Percentiles rank a stretch among this genome's conserved stretches.
These are phyloP conservation scores for Leptopilina syphax DNA, from an alignment of 2,888 invertebrate species.

Conservation along the genomic window DNA sequence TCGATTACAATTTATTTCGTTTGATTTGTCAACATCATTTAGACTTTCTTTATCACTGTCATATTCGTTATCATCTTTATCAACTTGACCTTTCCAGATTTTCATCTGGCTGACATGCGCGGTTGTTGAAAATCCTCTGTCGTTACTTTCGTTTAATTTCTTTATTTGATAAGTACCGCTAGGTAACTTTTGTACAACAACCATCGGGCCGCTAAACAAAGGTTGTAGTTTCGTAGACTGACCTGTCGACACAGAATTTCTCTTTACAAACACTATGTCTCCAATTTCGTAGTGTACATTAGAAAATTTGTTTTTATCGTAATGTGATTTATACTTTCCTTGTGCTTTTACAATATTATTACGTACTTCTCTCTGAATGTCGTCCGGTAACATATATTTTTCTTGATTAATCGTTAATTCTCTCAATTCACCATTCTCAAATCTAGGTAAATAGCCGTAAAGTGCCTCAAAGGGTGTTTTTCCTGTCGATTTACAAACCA, in stretches of 20 bases:
- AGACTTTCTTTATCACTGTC: too few relatives aligned
- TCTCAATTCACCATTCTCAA: not conserved
- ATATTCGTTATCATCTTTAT: too few relatives aligned
- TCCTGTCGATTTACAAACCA: conserved; percentile 26
- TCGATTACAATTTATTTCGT: too few relatives aligned
- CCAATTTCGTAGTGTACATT: conserved; percentile 26
- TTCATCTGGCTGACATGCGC: too few relatives aligned
- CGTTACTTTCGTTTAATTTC: not conserved
- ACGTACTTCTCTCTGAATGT: not conserved
- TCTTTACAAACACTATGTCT: conserved; percentile 43
- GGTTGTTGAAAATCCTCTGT: not conserved
- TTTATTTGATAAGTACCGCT: not conserved
- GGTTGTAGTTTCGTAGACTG: conserved; percentile 46
- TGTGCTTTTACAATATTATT: not conserved
- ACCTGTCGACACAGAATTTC: conserved; percentile 40
- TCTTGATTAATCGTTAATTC: conserved; percentile 25
- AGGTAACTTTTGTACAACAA: conserved; percentile 18
- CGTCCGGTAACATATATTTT: not conserved
- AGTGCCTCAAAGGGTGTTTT: conserved; percentile 34
- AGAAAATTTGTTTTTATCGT: not conserved
- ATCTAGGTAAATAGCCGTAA: conserved; percentile 37
- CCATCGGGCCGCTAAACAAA: conserved; percentile 42
- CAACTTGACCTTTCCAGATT: too few relatives aligned
- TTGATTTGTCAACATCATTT: too few relatives aligned
- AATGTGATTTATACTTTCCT: not conserved